Base-by-base conservation (phyloP, 2,113 vertebrate species). In the Solenodon paradoxus region DNA sequence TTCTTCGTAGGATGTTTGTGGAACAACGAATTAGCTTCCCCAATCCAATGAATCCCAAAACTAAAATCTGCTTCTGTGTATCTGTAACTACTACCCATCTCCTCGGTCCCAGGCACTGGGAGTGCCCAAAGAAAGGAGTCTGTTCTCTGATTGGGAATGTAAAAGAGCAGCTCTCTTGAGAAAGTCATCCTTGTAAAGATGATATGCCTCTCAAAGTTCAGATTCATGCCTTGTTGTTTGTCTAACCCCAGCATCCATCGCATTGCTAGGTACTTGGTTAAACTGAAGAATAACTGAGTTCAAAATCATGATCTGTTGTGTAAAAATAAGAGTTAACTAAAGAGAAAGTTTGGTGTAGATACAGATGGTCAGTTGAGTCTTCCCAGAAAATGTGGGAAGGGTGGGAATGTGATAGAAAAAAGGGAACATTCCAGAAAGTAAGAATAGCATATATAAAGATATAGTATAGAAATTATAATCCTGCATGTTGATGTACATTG, bases 321-420 rank as follows among this genome's bases (percentile, higher is more conserved):
- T 15, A 90, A 24, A 90, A 75, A 22, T 51, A 84, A 92, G 63
- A 85, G 5, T 7, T 61, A 26, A 59, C 32, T 63, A 49, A 75
- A 30, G 45, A 82, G 47, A 87, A 91, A 30, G 19, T 47, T 42
- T 77, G 0, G 61, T 22, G 8, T 45, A 79, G 63, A 64, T 38
- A 35, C 19, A 82, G 75, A 69, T 79, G 40, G 35, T 75, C 51
- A 61, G n/a, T 38, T 32, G 4, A n/a, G 22, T 95, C 51, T 69
- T 93, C 40, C 71, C 19, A 72, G 87, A 92, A 93, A 90, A 93
- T 82, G 40, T 68, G 42, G 32, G 57, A 92, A 90, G 13, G 59
- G 11, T 16, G 71, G 22, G 26, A 15, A 35, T 64, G 47, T 71
- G 40, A 94, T 8, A 94, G 59, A 90, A 57, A 59, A 55, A 59